These are phyloP conservation scores for Aradophagus sp. DNA, from an alignment of 1,140 invertebrate species.

Conservation along the genomic window DNA sequence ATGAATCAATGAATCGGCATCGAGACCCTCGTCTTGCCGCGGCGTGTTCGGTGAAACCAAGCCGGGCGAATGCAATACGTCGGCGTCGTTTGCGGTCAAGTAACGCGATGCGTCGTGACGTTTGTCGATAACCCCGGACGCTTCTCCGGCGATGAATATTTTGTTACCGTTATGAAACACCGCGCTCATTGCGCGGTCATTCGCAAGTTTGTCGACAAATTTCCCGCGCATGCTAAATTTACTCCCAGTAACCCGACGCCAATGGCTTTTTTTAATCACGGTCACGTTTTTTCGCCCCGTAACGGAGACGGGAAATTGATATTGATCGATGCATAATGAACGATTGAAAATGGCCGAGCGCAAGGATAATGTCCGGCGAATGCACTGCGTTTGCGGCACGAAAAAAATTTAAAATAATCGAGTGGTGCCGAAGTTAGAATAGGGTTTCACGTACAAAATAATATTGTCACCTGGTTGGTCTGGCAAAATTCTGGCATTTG, in stretches of 20 bases:
- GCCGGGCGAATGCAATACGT: slow-evolving; percentile 11
- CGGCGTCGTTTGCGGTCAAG: slow-evolving; percentile 27
- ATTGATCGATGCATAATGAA: background rate
- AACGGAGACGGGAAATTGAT: background rate
- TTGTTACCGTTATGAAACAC: slow-evolving; percentile 46
- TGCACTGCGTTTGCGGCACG: too few relatives aligned
- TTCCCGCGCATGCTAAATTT: slow-evolving; percentile 35
- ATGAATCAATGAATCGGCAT: slow-evolving; percentile 7
- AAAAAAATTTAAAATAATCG: slow-evolving; percentile 15
- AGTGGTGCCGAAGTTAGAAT: too few relatives aligned
- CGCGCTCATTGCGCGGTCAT: slow-evolving; percentile 26
- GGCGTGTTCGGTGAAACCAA: slow-evolving; percentile 20
- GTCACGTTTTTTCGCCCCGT: background rate
- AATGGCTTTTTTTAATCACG: slow-evolving; percentile 6
- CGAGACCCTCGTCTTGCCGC: slow-evolving; percentile 6
- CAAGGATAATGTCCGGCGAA: too few relatives aligned
- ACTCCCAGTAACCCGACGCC: slow-evolving; percentile 15
- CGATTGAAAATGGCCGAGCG: background rate
- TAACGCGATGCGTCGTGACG: slow-evolving; percentile 43
- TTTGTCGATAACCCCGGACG: slow-evolving; percentile 34
- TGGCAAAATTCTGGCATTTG: too few relatives aligned
- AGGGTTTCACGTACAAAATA: too few relatives aligned
- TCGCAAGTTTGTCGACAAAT: slow-evolving; percentile 40
- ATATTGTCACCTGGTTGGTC: too few relatives aligned
- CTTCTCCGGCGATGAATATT: slow-evolving; percentile 42